phyloP scores from a whole-genome alignment of 2,797 vertebrate species.

The Xiphorhynchus erythropygius region DNA sequence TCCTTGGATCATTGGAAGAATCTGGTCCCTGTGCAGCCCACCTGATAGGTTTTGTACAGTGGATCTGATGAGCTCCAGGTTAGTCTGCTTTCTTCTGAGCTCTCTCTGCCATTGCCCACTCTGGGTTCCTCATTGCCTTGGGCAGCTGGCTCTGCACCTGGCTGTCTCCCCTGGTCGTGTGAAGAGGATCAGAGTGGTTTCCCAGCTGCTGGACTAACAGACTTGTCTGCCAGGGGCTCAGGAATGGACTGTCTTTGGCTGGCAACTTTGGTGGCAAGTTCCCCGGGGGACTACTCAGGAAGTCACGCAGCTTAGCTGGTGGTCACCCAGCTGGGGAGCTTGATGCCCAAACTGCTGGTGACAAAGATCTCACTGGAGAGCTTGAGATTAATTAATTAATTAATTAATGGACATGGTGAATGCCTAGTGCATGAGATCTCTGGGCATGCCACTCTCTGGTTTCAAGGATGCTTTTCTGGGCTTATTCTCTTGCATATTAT shows the following conservation, averaged over 20 bases:
- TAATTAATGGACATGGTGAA: fast-evolving
- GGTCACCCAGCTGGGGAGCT: not conserved
- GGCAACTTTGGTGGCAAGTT: not conserved
- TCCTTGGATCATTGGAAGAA: not conserved
- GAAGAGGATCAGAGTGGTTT: not conserved
- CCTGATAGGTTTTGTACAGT: not conserved
- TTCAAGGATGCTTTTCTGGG: not conserved
- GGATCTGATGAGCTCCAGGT: not conserved
- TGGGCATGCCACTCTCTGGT: not conserved
- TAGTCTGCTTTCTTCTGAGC: not conserved
- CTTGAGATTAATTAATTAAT: not conserved
- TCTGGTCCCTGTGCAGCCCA: not conserved
- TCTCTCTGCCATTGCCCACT: not conserved
- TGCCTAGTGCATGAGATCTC: not conserved
- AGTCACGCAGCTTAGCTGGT: not conserved
- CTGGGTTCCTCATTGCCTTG: not conserved
- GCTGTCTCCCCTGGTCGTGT: not conserved
- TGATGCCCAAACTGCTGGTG: not conserved
- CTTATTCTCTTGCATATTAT: not conserved
- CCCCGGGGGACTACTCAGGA: not conserved
- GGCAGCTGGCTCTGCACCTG: fast-evolving
- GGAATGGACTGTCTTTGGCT: not conserved
- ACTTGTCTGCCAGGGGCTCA: fast-evolving
- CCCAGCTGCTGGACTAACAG: not conserved
- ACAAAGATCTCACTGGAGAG: not conserved